Evolutionary conservation across 2,888 invertebrate genomes (phyloP).

Genomic region (Thymelicus acteon): DNA sequence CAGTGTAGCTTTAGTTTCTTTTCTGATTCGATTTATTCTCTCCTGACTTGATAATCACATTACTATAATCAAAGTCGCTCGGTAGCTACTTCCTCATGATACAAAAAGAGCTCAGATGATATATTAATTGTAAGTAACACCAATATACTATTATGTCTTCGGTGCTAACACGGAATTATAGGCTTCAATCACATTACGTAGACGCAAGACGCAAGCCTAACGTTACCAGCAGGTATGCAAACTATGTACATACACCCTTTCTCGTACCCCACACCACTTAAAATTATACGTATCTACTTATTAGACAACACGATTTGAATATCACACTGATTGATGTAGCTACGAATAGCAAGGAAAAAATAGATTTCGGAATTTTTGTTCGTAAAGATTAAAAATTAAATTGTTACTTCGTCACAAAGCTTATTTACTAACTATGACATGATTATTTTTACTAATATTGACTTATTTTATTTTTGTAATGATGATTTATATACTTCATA

Average conservation of each 20-base stretch:
- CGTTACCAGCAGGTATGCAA: conserved; percentile 8
- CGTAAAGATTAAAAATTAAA: neutral
- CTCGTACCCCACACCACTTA: conserved; percentile 1
- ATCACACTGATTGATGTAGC: neutral
- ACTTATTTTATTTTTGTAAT: no score
- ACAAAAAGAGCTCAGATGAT: no score
- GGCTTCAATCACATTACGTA: conserved; percentile 12
- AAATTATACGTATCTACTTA: neutral
- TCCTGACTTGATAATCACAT: no score
- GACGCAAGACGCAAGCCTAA: neutral
- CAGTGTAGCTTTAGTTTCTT: no score
- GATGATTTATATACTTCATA: no score
- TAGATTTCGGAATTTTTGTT: neutral
- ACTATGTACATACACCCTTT: conserved; percentile 1
- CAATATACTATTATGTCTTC: no score
- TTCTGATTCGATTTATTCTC: no score
- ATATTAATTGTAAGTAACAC: neutral
- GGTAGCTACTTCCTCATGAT: no score
- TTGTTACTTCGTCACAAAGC: no score
- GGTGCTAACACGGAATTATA: neutral
- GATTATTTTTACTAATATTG: no score
- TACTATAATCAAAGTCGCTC: no score
- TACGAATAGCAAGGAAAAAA: neutral
- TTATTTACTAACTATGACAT: no score
- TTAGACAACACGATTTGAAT: conserved; percentile 1